These are phyloP conservation scores for Lutraria rhynchaena DNA, from an alignment of 1,140 invertebrate species.

Conservation along the genomic window DNA sequence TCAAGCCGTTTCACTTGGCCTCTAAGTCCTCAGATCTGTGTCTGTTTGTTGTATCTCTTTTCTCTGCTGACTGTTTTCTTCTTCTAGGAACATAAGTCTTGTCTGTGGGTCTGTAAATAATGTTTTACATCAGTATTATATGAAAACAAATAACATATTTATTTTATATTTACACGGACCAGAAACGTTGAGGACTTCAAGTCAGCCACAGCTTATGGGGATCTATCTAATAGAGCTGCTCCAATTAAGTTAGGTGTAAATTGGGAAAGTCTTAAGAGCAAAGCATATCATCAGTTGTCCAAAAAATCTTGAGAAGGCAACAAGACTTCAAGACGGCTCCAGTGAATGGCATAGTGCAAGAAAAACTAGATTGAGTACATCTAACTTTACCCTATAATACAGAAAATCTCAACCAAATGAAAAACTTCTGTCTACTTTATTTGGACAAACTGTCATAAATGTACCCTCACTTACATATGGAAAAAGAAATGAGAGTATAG, in stretches of 20 bases:
- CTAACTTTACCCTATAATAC: constrained; percentile 41
- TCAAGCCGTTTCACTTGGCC: too few relatives aligned
- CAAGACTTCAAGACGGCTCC: constrained; percentile 9
- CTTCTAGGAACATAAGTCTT: constrained; percentile 7
- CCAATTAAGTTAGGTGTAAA: constrained; percentile 7
- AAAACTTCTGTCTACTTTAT: constrained; percentile 12
- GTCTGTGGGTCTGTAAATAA: not conserved
- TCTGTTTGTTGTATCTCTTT: constrained; percentile 28
- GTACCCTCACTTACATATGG: constrained; percentile 50
- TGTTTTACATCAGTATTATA: constrained; percentile 17
- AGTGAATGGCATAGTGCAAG: constrained; percentile 10
- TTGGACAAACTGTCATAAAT: not conserved
- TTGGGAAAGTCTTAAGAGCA: not conserved
- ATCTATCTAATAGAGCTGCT: not conserved
- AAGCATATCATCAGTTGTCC: not conserved
- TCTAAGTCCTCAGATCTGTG: not conserved
- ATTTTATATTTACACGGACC: too few relatives aligned
- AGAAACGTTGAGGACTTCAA: constrained; percentile 4
- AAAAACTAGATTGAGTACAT: constrained; percentile 38
- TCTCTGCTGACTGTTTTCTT: constrained; percentile 6
- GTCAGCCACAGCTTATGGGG: not conserved
- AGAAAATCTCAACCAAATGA: constrained; percentile 45
- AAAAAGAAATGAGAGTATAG: constrained; percentile 45
- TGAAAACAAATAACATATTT: too few relatives aligned
- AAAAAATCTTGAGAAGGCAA: constrained; percentile 33